phyloP scores from a whole-genome alignment of 2,113 vertebrate species.

The Copsychus sechellarum region DNA sequence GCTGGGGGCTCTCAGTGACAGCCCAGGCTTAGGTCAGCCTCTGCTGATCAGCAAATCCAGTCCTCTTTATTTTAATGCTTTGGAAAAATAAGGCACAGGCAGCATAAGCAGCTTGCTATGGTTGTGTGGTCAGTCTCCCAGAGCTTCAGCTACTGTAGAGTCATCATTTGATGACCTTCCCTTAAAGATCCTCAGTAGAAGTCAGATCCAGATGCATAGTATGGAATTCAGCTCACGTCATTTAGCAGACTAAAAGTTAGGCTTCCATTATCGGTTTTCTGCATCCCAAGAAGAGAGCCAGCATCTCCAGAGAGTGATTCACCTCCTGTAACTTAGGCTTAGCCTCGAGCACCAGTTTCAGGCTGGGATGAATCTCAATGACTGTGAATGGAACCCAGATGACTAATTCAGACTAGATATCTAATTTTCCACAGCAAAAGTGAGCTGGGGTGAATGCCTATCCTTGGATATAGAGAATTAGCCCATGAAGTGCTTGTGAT shows the following conservation, averaged over 20 bases:
- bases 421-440: slow-evolving; percentile 27
- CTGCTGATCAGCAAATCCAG: slow-evolving; percentile 44
- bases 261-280: neutral
- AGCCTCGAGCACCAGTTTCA: slow-evolving; percentile 8
- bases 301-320: slow-evolving; percentile 20
- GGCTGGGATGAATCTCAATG: slow-evolving; percentile 19
- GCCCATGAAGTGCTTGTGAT: neutral
- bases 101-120: neutral
- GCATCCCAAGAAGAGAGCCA: neutral
- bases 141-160: neutral
- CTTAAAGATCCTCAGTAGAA: neutral
- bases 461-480: slow-evolving; percentile 40
- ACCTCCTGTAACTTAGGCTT: slow-evolving; percentile 30
- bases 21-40: slow-evolving; percentile 8
- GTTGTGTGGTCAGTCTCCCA: neutral
- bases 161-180: neutral
- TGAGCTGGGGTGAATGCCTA: slow-evolving; percentile 3
- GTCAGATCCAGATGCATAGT: neutral
- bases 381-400: slow-evolving; percentile 17
- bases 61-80: neutral
- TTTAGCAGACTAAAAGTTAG: neutral
- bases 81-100: neutral
- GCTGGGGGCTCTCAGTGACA: neutral
- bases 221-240: neutral
- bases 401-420: slow-evolving; percentile 47